Evolutionary conservation across 1,140 invertebrate genomes (phyloP), one percentile per base, ranked within the genome.

Genomic region (Ruditapes philippinarum): DNA sequence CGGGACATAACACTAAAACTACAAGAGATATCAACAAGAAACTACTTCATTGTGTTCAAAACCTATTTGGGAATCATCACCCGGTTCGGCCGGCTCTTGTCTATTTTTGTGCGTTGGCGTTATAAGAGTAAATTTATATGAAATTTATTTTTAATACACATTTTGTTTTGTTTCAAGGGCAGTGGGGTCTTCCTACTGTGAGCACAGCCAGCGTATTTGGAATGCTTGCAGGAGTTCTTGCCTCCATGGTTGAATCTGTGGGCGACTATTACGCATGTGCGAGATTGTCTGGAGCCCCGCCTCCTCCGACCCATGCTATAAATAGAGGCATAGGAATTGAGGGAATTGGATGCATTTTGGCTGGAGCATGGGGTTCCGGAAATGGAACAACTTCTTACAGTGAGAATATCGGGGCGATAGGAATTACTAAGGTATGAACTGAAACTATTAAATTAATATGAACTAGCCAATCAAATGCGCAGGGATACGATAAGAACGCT

Each of bases 391-490:
- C 98, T 88, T 98, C 98, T 0, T 98, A 95, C 74, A 95, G 95
- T 91, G 98, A 98, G 96, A 99, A 99, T 95, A 98, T 99, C 60
- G 98, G 98, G 1, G 98, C 98, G 2, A 98, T 99, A 90, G 98
- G 98, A 65, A 96, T 97, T 0, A 97, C 96, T 0, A 97, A 96
- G 94, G 96, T 96, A 91, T 74, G 51, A n/a, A n/a, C n/a, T n/a
- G n/a, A n/a, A n/a, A n/a, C n/a, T n/a, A n/a, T n/a, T n/a, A n/a
- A n/a, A n/a, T n/a, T n/a, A n/a, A n/a, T n/a, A n/a, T n/a, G n/a
- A n/a, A n/a, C n/a, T n/a, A n/a, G n/a, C n/a, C n/a, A n/a, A n/a
- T n/a, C n/a, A n/a, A n/a, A n/a, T n/a, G n/a, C n/a, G n/a, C n/a
- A n/a, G n/a, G n/a, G n/a, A n/a, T n/a, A n/a, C n/a, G n/a, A n/a